phyloP scores from a whole-genome alignment of 2,113 vertebrate species.

The Chaenocephalus aceratus region DNA sequence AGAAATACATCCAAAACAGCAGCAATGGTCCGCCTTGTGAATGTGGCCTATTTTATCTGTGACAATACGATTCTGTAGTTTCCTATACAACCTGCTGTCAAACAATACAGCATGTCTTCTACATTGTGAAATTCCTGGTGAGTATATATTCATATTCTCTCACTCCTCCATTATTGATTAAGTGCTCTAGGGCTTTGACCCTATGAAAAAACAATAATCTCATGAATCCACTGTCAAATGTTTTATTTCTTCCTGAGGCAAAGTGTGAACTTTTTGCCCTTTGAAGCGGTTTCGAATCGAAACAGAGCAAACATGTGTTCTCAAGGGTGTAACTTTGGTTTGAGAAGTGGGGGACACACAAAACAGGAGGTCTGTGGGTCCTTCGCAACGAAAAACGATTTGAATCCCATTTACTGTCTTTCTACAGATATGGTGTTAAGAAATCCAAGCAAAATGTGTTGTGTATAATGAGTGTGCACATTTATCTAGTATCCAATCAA shows the following conservation, averaged over 20 bases:
- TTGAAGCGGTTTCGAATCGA: background rate
- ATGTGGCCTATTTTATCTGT: slow-evolving; percentile 28
- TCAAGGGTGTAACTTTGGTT: background rate
- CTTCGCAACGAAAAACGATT: too few relatives aligned
- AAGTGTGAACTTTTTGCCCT: slow-evolving; percentile 5
- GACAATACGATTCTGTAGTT: background rate
- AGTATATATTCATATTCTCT: background rate
- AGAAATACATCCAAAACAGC: slow-evolving; percentile 37
- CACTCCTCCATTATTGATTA: slow-evolving; percentile 55
- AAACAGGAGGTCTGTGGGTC: too few relatives aligned
- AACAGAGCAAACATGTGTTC: slow-evolving; percentile 46
- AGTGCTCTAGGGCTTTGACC: slow-evolving; percentile 14
- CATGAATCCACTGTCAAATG: slow-evolving; percentile 16
- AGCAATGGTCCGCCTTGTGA: slow-evolving; percentile 7
- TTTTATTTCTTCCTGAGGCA: too few relatives aligned
- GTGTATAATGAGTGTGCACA: too few relatives aligned
- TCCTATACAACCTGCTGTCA: slow-evolving; percentile 6
- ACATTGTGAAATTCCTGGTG: slow-evolving; percentile 14
- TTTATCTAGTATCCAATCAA: too few relatives aligned
- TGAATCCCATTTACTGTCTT: too few relatives aligned
- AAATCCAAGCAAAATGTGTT: too few relatives aligned
- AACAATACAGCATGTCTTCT: background rate
- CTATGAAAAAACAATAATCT: slow-evolving; percentile 15
- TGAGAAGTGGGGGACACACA: too few relatives aligned
- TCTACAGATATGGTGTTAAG: too few relatives aligned